phyloP scores from a whole-genome alignment of 2,888 invertebrate genomes.

The Drosophila multiciliata region DNA sequence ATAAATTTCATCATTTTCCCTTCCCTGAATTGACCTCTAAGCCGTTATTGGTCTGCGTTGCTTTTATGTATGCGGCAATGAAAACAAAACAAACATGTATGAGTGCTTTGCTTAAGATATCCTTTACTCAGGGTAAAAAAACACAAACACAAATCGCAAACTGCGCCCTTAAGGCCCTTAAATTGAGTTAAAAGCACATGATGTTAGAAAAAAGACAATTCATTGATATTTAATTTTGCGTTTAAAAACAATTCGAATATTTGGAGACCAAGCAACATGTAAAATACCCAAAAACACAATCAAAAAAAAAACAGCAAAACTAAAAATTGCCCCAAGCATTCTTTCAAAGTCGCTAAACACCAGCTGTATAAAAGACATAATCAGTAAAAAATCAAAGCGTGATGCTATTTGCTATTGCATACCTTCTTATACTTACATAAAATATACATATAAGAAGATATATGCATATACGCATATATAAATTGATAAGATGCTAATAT shows the following conservation, averaged over 20 bases:
- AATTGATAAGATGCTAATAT: slow-evolving; percentile 19
- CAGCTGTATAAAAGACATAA: slow-evolving; percentile 29
- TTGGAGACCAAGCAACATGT: slow-evolving; percentile 20
- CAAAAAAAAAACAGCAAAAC: neutral
- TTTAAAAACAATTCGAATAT: neutral
- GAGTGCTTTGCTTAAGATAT: neutral
- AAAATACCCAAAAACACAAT: slow-evolving; percentile 6
- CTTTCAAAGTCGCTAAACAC: neutral
- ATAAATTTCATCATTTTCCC: neutral
- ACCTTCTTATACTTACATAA: neutral
- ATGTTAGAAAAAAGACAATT: neutral
- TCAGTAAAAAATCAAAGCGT: slow-evolving; percentile 26
- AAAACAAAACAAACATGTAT: neutral
- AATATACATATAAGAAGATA: slow-evolving; percentile 1
- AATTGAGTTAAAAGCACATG: neutral
- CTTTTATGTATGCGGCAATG: neutral
- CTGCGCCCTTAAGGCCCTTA: neutral
- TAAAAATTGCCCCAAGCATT: slow-evolving; percentile 17
- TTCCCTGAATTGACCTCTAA: neutral
- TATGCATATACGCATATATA: slow-evolving; percentile 9
- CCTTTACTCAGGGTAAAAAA: neutral
- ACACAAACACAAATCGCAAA: neutral
- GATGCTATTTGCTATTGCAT: neutral
- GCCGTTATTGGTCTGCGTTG: neutral
- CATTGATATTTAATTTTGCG: neutral